Base-by-base conservation (phyloP, 1,140 invertebrate species). In the Lepidurus apus region DNA sequence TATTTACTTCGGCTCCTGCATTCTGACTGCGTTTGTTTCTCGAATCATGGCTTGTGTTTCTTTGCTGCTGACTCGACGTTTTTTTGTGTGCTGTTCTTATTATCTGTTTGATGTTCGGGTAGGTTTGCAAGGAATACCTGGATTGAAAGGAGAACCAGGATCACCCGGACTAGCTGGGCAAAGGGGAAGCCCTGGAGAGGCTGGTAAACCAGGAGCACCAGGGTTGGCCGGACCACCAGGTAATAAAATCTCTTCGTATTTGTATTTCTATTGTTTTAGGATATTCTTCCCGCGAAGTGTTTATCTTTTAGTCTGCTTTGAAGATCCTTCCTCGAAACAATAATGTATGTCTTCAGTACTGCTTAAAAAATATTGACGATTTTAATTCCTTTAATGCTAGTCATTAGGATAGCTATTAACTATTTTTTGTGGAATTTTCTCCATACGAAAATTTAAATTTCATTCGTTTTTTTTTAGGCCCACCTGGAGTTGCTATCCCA, bases 101-200 rank as follows among this genome's bases (percentile, higher is more conserved):
- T 47, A 11, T 47, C 17, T 47, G 17, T 21, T 65, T 11, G 5
- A 13, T 65, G 17, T 65, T 17, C 1, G 17, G 17, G 17, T n/a
- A 65, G 53, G 53, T 21, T 65, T 65, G 53, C 53, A 65, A 65
- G 53, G 53, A 65, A 21, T 65, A 7, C 53, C 53, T 65, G 53
- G 53, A 65, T 21, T n/a, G 53, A 13, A 21, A 65, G 53, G 53
- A 65, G 53, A 65, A 21, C 53, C 53, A 17, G 53, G 53, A 65
- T 13, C 53, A n/a, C 53, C 53, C n/a, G 53, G 53, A 21, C 21
- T 65, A 21, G 17, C 53, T 65, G 53, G 53, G 17, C 53, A 9
- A 65, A 13, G 53, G 53, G 53, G 53, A 65, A 65, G 53, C 53
- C 53, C 8, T n/a, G 53, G 53, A 65, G 53, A 65, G 21, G 17